Percentiles rank a stretch among this genome's conserved stretches.
These are phyloP conservation scores for Ceratitis capitata DNA, from an alignment of 1,140 invertebrate genomes.

Conservation along the genomic window DNA sequence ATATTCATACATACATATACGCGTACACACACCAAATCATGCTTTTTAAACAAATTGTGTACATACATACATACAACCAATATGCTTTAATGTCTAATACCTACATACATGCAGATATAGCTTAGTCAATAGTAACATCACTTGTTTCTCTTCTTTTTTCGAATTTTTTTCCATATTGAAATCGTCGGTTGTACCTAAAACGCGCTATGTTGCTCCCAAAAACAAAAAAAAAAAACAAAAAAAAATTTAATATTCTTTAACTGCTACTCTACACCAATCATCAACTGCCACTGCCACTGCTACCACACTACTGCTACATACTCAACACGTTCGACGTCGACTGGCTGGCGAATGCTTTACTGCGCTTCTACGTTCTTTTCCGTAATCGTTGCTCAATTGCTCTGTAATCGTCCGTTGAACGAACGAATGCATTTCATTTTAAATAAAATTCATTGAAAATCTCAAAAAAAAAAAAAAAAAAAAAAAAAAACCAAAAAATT, in stretches of 20 bases:
- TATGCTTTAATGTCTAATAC: background rate
- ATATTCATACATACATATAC: background rate
- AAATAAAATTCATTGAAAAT: background rate
- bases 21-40: background rate
- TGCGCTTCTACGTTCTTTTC: background rate
- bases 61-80: background rate
- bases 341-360: conserved; percentile 3
- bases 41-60: background rate
- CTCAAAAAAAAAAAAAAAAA: too few relatives aligned
- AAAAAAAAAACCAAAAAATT: background rate
- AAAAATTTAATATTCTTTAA: background rate
- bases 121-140: conserved; percentile 5
- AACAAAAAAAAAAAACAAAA: background rate
- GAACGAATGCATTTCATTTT: background rate
- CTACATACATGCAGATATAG: background rate
- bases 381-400: background rate
- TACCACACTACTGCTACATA: background rate
- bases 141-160: conserved; percentile 1
- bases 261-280: background rate
- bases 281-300: background rate
- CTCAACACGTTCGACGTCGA: conserved; percentile 12
- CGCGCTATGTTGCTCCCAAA: background rate
- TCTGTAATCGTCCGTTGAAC: background rate
- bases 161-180: conserved; percentile 12
- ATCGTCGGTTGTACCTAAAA: background rate